Evolutionary conservation across 2,797 vertebrate genomes (phyloP).

Genomic region (Gobio occitaniae): DNA sequence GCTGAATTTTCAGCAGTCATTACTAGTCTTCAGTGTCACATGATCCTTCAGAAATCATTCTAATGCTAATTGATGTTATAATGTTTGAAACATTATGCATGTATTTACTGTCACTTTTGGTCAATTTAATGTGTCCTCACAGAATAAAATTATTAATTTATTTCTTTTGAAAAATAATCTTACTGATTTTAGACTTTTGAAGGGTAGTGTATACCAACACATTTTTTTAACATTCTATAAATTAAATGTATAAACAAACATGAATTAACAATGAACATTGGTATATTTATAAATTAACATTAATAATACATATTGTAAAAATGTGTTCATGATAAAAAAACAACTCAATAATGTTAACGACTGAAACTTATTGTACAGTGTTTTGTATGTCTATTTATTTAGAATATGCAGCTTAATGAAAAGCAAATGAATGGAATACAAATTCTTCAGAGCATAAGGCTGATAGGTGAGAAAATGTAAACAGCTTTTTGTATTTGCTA

Average conservation of each 20-base stretch:
- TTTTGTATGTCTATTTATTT: not conserved
- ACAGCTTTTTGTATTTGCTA: conserved; percentile 48
- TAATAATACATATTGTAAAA: not conserved
- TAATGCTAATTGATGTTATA: not conserved
- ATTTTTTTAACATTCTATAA: not conserved
- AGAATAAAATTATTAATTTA: not conserved
- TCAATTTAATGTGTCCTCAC: not conserved
- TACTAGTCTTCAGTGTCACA: not conserved
- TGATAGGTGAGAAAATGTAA: conserved; percentile 42
- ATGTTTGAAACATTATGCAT: not conserved
- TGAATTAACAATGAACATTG: not conserved
- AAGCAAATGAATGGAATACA: conserved; percentile 8
- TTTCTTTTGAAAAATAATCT: not conserved
- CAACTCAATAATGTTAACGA: not conserved
- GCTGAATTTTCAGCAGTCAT: not conserved
- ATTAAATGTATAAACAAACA: not conserved
- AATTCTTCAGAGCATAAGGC: conserved; percentile 16
- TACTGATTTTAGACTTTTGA: not conserved
- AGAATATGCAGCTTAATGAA: conserved; percentile 2
- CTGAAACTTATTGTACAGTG: not conserved
- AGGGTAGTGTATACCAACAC: no score
- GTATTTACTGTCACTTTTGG: not conserved
- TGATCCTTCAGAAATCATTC: not conserved
- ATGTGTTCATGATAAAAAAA: not conserved
- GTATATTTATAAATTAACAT: not conserved